These are phyloP conservation scores for Pseudomyrmex sp. DNA, from an alignment of 1,140 invertebrate genomes.

Conservation along the genomic window DNA sequence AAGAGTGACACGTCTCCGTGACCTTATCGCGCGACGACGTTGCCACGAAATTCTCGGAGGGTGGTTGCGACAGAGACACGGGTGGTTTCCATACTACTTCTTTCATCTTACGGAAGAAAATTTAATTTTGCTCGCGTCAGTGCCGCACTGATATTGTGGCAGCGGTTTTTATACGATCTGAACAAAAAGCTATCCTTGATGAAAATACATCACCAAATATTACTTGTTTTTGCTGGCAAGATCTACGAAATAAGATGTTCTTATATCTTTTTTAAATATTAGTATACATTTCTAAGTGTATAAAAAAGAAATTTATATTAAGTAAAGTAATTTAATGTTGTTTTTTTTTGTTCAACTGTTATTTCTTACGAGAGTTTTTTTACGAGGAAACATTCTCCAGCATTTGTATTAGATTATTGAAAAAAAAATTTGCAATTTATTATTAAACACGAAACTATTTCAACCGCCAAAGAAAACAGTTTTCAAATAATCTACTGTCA, in stretches of 20 bases:
- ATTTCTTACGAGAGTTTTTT: constrained; percentile 18
- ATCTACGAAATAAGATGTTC: not conserved
- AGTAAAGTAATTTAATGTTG: not conserved
- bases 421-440: constrained; percentile 1
- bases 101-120: constrained; percentile 59
- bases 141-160: constrained; percentile 32
- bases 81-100: constrained; percentile 30
- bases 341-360: not conserved
- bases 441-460: too few relatives aligned
- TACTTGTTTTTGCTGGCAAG: not conserved
- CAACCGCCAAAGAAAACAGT: not conserved
- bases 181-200: not conserved
- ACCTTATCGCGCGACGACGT: not conserved
- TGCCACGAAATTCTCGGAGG: constrained; percentile 7
- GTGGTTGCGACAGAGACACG: not conserved
- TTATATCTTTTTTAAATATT: constrained; percentile 1
- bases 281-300: constrained; percentile 11
- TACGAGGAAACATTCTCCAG: not conserved
- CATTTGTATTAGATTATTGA: constrained; percentile 48
- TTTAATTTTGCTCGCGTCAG: constrained; percentile 37
- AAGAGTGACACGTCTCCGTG: constrained; percentile 40
- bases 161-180: constrained; percentile 29
- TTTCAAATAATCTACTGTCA: not conserved
- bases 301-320: not conserved
- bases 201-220: not conserved